Conservation (phyloP, 2,113 vertebrate species). For the Hippocampus abdominalis region DNA sequence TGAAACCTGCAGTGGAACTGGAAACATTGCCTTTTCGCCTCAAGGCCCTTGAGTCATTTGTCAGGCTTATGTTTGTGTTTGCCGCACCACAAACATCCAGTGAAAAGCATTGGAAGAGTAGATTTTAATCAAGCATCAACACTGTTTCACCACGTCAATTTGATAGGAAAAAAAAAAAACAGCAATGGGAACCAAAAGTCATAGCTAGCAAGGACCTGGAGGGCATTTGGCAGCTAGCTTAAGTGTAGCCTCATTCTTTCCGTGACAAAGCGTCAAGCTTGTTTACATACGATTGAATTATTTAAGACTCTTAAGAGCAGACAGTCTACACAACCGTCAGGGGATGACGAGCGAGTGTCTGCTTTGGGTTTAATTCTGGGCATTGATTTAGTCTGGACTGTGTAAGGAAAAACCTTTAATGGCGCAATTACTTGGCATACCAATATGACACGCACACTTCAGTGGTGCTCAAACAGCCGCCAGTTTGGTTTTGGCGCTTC, state of each 20-base stretch:
- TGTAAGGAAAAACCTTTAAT: slow-evolving; percentile 15
- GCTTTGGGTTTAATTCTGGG: slow-evolving; percentile 10
- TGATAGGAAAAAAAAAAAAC: too few species aligned
- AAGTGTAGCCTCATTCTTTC: background rate
- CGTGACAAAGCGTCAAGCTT: background rate
- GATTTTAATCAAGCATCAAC: background rate
- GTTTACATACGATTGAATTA: background rate
- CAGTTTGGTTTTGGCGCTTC: too few species aligned
- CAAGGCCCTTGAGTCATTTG: background rate
- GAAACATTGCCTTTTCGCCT: background rate
- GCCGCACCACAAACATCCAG: background rate
- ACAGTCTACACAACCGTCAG: slow-evolving; percentile 12
- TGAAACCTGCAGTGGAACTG: background rate
- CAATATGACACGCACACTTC: background rate
- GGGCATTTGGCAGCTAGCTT: too few species aligned
- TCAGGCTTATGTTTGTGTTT: background rate
- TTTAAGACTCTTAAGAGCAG: slow-evolving; percentile 19
- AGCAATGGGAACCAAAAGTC: too few species aligned
- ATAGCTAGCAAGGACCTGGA: too few species aligned
- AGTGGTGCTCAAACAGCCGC: background rate
- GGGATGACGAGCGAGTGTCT: slow-evolving; percentile 4
- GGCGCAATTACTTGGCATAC: slow-evolving; percentile 13
- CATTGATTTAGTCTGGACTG: slow-evolving; percentile 8
- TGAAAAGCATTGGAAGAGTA: background rate
- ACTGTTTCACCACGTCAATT: background rate